Evolutionary conservation across 2,888 invertebrate genomes (phyloP).

Genomic region (Agrilus cyanescens): DNA sequence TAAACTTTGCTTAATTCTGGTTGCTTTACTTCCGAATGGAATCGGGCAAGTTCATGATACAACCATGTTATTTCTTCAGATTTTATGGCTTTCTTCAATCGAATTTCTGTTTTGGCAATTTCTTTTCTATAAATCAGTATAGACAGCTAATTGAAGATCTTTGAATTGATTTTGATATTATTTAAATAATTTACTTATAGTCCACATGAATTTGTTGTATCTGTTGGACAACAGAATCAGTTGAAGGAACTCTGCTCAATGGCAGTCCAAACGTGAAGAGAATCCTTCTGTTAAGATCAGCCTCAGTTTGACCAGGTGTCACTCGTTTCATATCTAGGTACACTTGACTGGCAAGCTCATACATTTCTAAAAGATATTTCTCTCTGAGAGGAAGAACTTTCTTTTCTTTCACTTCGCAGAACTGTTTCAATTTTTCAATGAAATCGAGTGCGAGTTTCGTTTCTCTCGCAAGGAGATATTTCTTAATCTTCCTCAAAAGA

Average conservation of each 20-base stretch:
- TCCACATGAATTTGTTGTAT: slow-evolving; percentile 27
- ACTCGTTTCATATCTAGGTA: slow-evolving; percentile 36
- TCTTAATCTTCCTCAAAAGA: slow-evolving; percentile 27
- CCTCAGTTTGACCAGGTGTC: slow-evolving; percentile 19
- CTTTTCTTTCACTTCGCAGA: slow-evolving; percentile 32
- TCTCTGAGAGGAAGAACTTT: slow-evolving; percentile 33
- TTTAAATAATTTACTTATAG: slow-evolving; percentile 21
- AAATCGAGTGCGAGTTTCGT: slow-evolving; percentile 20
- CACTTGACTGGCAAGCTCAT: slow-evolving; percentile 32
- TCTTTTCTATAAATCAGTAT: slow-evolving; percentile 20
- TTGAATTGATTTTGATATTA: background rate
- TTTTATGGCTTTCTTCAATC: slow-evolving; percentile 23
- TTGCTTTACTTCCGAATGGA: slow-evolving; percentile 31
- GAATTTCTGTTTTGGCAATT: slow-evolving; percentile 23
- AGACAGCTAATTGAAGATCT: too few species aligned
- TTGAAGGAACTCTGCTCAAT: slow-evolving; percentile 25
- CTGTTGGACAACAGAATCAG: slow-evolving; percentile 30
- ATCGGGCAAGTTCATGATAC: slow-evolving; percentile 37
- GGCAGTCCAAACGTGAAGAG: slow-evolving; percentile 27
- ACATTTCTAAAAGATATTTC: slow-evolving; percentile 31
- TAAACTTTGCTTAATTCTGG: slow-evolving; percentile 35
- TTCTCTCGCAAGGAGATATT: slow-evolving; percentile 21
- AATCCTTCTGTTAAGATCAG: slow-evolving; percentile 26
- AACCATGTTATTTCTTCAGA: slow-evolving; percentile 38
- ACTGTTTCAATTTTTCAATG: slow-evolving; percentile 33